Percentiles rank a stretch among this genome's conserved stretches.
Evolutionary conservation across 2,888 invertebrate genomes (phyloP).

Genomic region (Tipula confusa): DNA sequence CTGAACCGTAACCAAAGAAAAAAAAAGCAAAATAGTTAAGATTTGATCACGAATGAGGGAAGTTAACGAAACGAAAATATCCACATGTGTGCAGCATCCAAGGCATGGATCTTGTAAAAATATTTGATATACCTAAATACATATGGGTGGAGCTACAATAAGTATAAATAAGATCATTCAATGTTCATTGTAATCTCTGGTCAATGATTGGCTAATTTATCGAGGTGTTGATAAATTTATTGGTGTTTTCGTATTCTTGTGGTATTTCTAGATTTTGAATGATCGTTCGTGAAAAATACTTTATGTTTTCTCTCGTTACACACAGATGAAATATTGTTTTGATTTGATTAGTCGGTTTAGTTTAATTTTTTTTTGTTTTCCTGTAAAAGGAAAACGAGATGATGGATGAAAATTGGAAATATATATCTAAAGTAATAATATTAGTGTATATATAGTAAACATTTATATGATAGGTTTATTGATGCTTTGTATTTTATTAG

Average conservation of each 20-base stretch:
- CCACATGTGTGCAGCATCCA: neutral
- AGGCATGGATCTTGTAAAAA: neutral
- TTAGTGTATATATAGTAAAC: neutral
- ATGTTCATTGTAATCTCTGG: neutral
- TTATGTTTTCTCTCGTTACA: neutral
- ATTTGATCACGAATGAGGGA: neutral
- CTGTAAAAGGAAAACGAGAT: neutral
- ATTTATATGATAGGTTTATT: neutral
- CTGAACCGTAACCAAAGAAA: neutral
- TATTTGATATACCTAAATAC: too few relatives aligned
- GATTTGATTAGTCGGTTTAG: neutral
- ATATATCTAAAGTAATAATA: neutral
- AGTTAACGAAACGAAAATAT: neutral
- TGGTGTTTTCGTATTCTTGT: neutral
- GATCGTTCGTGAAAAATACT: neutral
- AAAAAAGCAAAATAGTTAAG: too few relatives aligned
- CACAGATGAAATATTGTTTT: neutral
- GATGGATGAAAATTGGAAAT: neutral
- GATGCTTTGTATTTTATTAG: neutral
- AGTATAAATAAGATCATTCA: neutral
- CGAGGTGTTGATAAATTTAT: constrained; percentile 3
- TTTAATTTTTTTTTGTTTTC: neutral
- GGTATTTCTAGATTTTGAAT: neutral
- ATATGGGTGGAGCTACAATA: neutral
- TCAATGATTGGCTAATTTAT: neutral